Conservation (phyloP, 2,888 invertebrate species). For the Agriopis aurantiaria region DNA sequence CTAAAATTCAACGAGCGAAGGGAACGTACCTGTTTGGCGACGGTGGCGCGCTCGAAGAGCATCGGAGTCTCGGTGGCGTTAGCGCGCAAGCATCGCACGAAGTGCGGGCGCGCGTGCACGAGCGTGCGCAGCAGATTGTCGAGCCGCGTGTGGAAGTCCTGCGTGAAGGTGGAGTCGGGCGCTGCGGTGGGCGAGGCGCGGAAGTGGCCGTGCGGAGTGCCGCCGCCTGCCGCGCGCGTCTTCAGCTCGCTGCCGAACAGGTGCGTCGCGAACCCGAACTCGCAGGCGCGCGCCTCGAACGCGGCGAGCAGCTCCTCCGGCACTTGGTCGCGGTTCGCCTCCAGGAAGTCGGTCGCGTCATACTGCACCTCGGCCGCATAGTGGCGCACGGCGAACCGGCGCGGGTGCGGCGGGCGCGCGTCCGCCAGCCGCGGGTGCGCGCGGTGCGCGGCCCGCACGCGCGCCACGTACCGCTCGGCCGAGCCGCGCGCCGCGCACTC, state of each 20-base stretch:
- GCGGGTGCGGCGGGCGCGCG: conserved; percentile 91
- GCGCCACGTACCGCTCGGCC: conserved; percentile 81
- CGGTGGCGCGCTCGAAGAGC: conserved; percentile 93
- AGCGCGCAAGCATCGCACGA: conserved; percentile 96
- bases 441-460: conserved; percentile 71
- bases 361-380: conserved; percentile 92
- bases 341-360: conserved; percentile 95
- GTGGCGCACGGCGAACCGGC: conserved; percentile 96
- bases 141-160: conserved; percentile 97
- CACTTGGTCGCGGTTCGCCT: conserved; percentile 96
- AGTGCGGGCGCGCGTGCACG: conserved; percentile 97
- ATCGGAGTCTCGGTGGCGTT: conserved; percentile 93
- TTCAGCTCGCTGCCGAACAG: conserved; percentile 97
- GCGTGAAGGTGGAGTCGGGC: conserved; percentile 95
- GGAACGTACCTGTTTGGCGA: conserved; percentile 90
- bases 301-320: conserved; percentile 97
- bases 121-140: conserved; percentile 96
- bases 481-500: conserved; percentile 95
- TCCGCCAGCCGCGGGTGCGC: conserved; percentile 94
- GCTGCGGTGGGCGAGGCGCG: conserved; percentile 96
- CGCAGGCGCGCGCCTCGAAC: conserved; percentile 96
- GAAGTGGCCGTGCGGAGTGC: conserved; percentile 91
- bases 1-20: background rate
- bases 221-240: conserved; percentile 63
- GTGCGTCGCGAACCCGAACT: conserved; percentile 98